phyloP scores from a whole-genome alignment of 2,888 invertebrate species.

The Stenoptilia bipunctidactyla region DNA sequence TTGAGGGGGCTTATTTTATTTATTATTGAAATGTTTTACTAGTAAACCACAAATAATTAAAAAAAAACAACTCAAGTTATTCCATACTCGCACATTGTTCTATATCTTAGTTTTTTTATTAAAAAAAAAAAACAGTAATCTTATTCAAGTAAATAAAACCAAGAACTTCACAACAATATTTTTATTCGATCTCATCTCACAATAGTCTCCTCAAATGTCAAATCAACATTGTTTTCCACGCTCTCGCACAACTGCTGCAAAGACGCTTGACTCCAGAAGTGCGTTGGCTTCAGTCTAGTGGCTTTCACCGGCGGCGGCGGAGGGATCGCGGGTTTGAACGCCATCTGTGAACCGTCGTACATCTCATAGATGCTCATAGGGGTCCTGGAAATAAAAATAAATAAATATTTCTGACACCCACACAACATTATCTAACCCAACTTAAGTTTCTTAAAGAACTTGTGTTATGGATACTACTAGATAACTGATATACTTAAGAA shows the following conservation, averaged over 20 bases:
- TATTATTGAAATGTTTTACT: no score
- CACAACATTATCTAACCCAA: no score
- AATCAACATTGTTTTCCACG: constrained; percentile 30
- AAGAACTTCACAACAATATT: neutral
- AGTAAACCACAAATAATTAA: no score
- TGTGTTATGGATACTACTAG: neutral
- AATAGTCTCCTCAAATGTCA: constrained; percentile 16
- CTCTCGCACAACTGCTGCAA: constrained; percentile 52
- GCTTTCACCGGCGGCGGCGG: constrained; percentile 66
- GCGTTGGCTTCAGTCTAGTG: constrained; percentile 30
- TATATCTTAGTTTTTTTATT: no score
- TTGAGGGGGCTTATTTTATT: no score
- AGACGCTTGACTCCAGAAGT: constrained; percentile 48
- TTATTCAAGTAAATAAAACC: neutral
- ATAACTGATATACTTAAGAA: neutral
- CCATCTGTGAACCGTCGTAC: constrained; percentile 78
- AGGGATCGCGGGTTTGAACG: constrained; percentile 81
- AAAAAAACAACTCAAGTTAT: no score
- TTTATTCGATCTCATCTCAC: neutral
- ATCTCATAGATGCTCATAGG: constrained; percentile 74
- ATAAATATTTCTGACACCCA: constrained; percentile 9
- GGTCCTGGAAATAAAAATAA: constrained; percentile 50
- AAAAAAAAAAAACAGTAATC: no score
- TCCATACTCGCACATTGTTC: no score
- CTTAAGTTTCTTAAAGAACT: constrained; percentile 3